phyloP scores from a whole-genome alignment of 2,888 invertebrate species.

The Lepidocyrtoides sp. region DNA sequence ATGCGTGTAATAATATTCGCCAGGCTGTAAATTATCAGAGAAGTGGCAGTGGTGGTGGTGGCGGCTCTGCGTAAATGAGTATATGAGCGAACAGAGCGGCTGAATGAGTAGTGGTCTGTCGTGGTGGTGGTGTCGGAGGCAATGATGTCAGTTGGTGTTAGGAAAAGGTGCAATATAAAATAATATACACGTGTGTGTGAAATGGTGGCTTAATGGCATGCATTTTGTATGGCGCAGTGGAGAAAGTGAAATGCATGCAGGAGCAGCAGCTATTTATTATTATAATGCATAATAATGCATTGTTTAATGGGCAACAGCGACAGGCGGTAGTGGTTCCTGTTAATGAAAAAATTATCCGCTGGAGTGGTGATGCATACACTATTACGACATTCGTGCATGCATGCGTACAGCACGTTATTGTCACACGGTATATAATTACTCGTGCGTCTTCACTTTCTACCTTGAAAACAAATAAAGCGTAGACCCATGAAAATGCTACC shows the following conservation, averaged over 20 bases:
- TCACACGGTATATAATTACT: constrained; percentile 8
- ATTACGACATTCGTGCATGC: background rate
- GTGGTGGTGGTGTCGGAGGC: background rate
- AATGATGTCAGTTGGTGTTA: constrained; percentile 2
- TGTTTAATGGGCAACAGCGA: constrained; percentile 16
- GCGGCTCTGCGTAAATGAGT: constrained; percentile 15
- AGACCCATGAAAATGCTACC: too few species aligned
- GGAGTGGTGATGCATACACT: background rate
- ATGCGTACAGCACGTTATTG: background rate
- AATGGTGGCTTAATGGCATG: constrained; percentile 9
- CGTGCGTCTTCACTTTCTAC: background rate
- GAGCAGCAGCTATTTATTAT: constrained; percentile 12
- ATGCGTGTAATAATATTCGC: constrained; percentile 72
- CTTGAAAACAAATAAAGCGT: background rate
- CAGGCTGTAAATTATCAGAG: constrained; percentile 71
- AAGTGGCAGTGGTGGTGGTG: background rate
- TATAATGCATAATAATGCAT: constrained; percentile 24
- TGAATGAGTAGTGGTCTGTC: background rate
- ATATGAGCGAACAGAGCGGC: background rate
- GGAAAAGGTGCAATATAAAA: constrained; percentile 22
- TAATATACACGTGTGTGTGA: too few species aligned
- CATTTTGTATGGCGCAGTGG: constrained; percentile 14
- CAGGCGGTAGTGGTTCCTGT: constrained; percentile 18
- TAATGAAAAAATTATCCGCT: constrained; percentile 67
- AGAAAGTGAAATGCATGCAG: constrained; percentile 23